Base-by-base conservation (phyloP, 2,888 invertebrate species). In the Cantharis flavilabris region DNA sequence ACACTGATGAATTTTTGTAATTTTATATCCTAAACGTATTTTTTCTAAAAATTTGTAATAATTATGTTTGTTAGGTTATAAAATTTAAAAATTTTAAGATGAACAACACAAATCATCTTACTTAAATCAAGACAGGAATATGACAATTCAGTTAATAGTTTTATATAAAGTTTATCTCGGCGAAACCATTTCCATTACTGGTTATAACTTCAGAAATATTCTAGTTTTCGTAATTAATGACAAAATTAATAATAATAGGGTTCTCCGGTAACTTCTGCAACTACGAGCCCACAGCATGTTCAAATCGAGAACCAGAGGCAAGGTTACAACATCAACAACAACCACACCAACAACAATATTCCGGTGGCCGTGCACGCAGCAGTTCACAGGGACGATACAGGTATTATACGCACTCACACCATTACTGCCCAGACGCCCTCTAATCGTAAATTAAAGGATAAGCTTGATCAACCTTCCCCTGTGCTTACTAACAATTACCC, bases 361-460 rank as follows among this genome's bases (percentile, higher is more conserved):
- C 89, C 89, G 86, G 88, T 87, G 87, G 89, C 87, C 89, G 88
- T 87, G 83, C 89, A 86, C 88, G 89, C 88, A 87, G 89, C 90
- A 89, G 90, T 90, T 90, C 90, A 90, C 88, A 88, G 87, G 86
- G 88, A 86, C 82, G 88, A 88, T 85, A 87, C 88, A 87, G 88
- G 88, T 88, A 88, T 83, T 83, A 83, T 77, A 84, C 86, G 83
- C 87, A 87, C 83, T 83, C 86, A 83, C 88, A 88, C 84, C 87
- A 85, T 84, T 86, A 89, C 87, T 90, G 85, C 85, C 86, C 88
- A 84, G 88, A 88, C 89, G 90, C 90, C 90, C 90, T 91, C 90
- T 91, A 91, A 90, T 89, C 89, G 85, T 81, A 87, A 87, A 79
- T 89, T 89, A 85, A 91, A 91, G 89, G 89, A 88, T 83, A 90